Base-by-base conservation (phyloP, 2,797 vertebrate genomes). In the Pempheris klunzingeri region DNA sequence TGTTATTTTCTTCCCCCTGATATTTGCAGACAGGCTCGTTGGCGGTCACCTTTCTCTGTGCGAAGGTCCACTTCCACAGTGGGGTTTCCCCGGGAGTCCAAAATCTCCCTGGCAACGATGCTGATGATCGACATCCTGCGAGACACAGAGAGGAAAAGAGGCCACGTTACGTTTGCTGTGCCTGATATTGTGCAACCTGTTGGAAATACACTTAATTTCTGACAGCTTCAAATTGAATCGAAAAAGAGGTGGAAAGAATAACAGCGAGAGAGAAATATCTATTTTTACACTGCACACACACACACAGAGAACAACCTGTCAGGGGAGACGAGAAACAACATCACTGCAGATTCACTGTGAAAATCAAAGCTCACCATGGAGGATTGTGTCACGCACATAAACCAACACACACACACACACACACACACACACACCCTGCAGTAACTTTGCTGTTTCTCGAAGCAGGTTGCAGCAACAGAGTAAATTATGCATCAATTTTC, bases 51-150 rank as follows among this genome's bases (percentile, higher is more conserved):
- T 94, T 96, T 97, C 71, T 94, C 95, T 0, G 94, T 97, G 83
- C 90, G 83, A 24, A 98, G 92, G 86, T 97, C 97, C 63, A 97
- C 97, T 78, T 97, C 96, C 71, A 97, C 96, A 0, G 96, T 96
- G 67, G 96, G 96, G 91, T 97, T 98, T 77, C 97, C 96, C 60
- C 94, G 93, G 84, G 96, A 97, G 90, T 97, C 96, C 86, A 96
- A 90, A 93, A 97, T 98, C 92, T 97, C 96, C 81, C 95, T 94
- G 80, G 96, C 96, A 81, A 95, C 49, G 54, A 97, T 94, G 92
- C 96, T 97, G 90, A 96, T 91, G 86, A 97, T 96, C 66, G 97
- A 97, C 96, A 96, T 97, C 87, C 90, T 95, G 84, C 50, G 74
- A 74, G 70, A 63, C 26, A 68, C 14, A 8, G 7, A 77, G 32